Evolutionary conservation across 1,140 invertebrate species (phyloP).

Genomic region (Bombus sylvicola): DNA sequence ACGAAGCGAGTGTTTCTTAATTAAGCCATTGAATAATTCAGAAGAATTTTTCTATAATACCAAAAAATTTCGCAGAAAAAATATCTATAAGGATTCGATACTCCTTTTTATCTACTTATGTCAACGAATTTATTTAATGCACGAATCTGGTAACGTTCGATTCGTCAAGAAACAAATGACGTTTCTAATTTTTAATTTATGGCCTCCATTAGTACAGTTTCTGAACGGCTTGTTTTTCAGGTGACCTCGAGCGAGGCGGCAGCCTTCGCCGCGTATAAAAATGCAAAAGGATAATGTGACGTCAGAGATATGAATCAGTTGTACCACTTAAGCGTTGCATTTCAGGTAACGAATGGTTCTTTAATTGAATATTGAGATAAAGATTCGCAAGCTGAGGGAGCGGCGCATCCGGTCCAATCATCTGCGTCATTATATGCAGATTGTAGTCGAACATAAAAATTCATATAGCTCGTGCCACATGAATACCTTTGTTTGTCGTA

Average conservation of each 20-base stretch:
- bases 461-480: conserved; percentile 60
- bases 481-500: conserved; percentile 32
- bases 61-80: neutral
- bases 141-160: neutral
- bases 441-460: conserved; percentile 70
- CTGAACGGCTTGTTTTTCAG: neutral
- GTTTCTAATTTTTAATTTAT: neutral
- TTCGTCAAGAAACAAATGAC: neutral
- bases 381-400: conserved; percentile 62
- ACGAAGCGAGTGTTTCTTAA: neutral
- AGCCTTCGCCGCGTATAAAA: neutral
- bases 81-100: too few relatives aligned
- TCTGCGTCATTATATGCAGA: conserved; percentile 75
- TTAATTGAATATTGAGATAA: conserved; percentile 64
- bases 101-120: neutral
- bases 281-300: neutral
- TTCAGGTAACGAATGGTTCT: conserved; percentile 41
- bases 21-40: neutral
- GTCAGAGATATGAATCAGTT: neutral
- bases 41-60: neutral
- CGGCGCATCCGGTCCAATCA: conserved; percentile 74
- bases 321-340: neutral
- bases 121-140: neutral
- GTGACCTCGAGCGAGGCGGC: neutral
- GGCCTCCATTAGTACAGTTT: neutral